A percentile compares a stretch with the other conserved stretches of the same genome.
These are phyloP conservation scores for Lycia hirtaria DNA, from an alignment of 2,888 invertebrate genomes.

Conservation along the genomic window DNA sequence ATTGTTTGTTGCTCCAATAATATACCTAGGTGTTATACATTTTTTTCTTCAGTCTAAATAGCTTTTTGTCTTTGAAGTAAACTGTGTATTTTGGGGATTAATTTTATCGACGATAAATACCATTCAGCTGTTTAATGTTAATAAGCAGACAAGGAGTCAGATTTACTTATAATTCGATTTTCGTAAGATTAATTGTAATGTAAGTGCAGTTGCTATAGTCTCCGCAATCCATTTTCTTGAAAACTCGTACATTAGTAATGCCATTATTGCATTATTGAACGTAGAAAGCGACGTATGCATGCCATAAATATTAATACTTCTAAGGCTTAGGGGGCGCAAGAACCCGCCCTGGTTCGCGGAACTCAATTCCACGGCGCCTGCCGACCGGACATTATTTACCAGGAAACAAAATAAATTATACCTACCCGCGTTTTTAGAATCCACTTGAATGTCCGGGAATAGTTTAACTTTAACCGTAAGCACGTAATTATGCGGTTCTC, in stretches of 20 bases:
- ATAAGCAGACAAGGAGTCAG: too few species aligned
- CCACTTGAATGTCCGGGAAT: constrained; percentile 47
- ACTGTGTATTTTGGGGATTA: too few species aligned
- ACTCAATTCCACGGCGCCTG: constrained; percentile 75
- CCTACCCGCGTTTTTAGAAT: constrained; percentile 65
- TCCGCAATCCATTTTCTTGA: constrained; percentile 23
- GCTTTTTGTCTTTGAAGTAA: too few species aligned
- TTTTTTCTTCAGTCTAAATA: too few species aligned
- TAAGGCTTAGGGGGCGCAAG: constrained; percentile 71
- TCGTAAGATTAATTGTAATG: background rate
- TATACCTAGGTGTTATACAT: too few species aligned
- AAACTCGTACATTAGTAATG: constrained; percentile 25
- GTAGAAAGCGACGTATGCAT: constrained; percentile 52
- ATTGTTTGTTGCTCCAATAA: too few species aligned
- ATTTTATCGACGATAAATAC: too few species aligned
- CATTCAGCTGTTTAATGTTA: too few species aligned
- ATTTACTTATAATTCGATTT: too few species aligned
- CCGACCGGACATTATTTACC: constrained; percentile 65
- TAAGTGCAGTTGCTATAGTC: background rate
- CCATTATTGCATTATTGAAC: constrained; percentile 42
- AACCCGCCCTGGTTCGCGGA: constrained; percentile 72
- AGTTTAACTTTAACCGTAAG: constrained; percentile 43
- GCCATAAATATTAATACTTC: constrained; percentile 72
- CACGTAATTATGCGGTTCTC: constrained; percentile 36
- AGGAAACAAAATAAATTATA: constrained; percentile 75